Conservation (phyloP, 2,113 vertebrate genomes). For the Odocoileus virginianus region DNA sequence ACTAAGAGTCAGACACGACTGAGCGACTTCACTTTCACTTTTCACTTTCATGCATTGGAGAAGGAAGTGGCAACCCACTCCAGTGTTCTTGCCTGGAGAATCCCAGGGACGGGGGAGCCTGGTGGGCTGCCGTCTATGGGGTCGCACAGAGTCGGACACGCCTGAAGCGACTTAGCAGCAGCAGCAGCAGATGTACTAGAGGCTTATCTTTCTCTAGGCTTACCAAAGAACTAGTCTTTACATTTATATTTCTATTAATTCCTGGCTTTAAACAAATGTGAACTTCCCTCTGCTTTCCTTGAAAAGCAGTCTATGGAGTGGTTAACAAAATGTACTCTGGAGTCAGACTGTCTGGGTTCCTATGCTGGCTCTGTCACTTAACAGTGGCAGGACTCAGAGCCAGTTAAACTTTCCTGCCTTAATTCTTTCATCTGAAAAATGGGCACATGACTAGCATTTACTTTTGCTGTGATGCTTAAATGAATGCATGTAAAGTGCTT, state of each 20-base stretch:
- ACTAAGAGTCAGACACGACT: no score
- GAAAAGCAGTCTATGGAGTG: not conserved
- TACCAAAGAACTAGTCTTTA: not conserved
- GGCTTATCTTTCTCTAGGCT: not conserved
- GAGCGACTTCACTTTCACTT: no score
- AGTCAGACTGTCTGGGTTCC: not conserved
- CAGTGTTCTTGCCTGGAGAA: no score
- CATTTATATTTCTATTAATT: not conserved
- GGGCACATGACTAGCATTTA: not conserved
- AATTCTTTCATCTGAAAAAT: not conserved
- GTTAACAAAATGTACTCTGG: no score
- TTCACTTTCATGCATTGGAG: no score
- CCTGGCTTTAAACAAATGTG: not conserved
- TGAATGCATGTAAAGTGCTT: no score
- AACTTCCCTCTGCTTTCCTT: not conserved
- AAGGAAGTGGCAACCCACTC: no score
- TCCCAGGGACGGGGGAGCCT: no score
- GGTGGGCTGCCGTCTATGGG: no score
- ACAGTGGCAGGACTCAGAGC: not conserved
- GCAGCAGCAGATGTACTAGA: not conserved
- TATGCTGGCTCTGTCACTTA: not conserved
- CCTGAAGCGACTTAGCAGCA: no score
- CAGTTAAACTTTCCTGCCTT: not conserved
- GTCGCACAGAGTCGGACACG: no score
- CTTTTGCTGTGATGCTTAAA: not conserved